Percentiles rank a stretch among this genome's conserved stretches.
phyloP scores from a whole-genome alignment of 2,888 invertebrate species.

The Phortica magna region DNA sequence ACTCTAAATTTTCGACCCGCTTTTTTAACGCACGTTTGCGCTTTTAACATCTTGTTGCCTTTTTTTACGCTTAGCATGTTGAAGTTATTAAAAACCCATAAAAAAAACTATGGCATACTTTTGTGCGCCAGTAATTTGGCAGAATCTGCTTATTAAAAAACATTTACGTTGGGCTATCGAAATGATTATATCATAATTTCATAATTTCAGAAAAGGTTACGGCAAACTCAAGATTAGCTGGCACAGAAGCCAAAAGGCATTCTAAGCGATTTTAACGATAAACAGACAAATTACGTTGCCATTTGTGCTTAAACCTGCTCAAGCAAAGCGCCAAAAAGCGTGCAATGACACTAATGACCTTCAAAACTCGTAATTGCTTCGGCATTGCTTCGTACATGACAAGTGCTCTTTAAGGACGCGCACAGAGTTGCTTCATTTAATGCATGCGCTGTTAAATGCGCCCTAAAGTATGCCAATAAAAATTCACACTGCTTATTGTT shows the following conservation, averaged over 20 bases:
- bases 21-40: slow-evolving; percentile 29
- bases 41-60: slow-evolving; percentile 10
- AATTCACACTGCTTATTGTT: too few relatives aligned
- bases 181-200: not conserved
- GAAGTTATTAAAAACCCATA: not conserved
- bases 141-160: not conserved
- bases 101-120: not conserved
- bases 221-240: not conserved
- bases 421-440: too few relatives aligned
- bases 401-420: too few relatives aligned
- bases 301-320: too few relatives aligned
- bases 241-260: not conserved
- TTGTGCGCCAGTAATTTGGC: not conserved
- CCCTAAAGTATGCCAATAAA: too few relatives aligned
- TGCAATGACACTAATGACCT: too few relatives aligned
- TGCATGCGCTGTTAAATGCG: too few relatives aligned
- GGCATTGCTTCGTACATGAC: too few relatives aligned
- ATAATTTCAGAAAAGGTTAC: not conserved
- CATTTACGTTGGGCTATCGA: not conserved
- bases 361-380: too few relatives aligned
- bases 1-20: slow-evolving; percentile 12
- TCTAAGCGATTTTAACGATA: too few relatives aligned
- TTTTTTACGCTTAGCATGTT: not conserved
- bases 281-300: too few relatives aligned
- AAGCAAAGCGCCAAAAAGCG: too few relatives aligned